These are phyloP conservation scores for Abscondita cerata DNA, from an alignment of 2,888 invertebrate species.

Conservation along the genomic window DNA sequence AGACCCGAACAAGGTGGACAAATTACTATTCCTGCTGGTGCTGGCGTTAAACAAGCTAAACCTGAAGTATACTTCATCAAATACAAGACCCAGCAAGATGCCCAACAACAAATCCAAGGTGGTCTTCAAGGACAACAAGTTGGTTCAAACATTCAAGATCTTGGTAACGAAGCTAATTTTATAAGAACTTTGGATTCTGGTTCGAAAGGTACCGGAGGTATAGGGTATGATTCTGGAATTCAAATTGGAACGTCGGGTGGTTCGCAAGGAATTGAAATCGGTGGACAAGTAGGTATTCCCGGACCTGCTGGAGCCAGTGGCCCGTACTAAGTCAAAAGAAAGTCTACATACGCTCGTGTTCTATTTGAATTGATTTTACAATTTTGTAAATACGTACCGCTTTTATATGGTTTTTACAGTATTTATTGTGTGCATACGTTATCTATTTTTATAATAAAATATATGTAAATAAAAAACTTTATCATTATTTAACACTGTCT, in stretches of 20 bases:
- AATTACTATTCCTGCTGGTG: slow-evolving; percentile 74
- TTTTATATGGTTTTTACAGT: neutral
- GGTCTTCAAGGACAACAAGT: slow-evolving; percentile 20
- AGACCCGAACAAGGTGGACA: slow-evolving; percentile 80
- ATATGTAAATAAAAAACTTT: too few relatives aligned
- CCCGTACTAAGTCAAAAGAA: slow-evolving; percentile 5
- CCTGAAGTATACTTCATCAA: slow-evolving; percentile 90
- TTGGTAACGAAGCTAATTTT: slow-evolving; percentile 13
- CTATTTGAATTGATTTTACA: neutral
- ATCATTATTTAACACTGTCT: too few relatives aligned
- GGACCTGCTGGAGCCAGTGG: slow-evolving; percentile 12
- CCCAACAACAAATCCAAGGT: slow-evolving; percentile 38
- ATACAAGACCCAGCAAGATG: slow-evolving; percentile 63
- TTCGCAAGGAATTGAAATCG: neutral
- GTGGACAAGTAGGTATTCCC: neutral
- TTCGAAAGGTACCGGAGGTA: slow-evolving; percentile 11
- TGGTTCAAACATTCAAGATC: slow-evolving; percentile 14
- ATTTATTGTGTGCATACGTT: too few relatives aligned
- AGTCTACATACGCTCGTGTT: neutral
- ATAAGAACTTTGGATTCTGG: slow-evolving; percentile 16
- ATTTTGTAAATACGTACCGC: neutral
- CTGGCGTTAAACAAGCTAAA: slow-evolving; percentile 82
- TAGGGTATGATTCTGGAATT: slow-evolving; percentile 8
- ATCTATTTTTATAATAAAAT: too few relatives aligned
- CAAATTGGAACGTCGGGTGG: neutral